A percentile compares a stretch with the other conserved stretches of the same genome.
Conservation (phyloP, 1,140 invertebrate species). For the Lutraria rhynchaena region DNA sequence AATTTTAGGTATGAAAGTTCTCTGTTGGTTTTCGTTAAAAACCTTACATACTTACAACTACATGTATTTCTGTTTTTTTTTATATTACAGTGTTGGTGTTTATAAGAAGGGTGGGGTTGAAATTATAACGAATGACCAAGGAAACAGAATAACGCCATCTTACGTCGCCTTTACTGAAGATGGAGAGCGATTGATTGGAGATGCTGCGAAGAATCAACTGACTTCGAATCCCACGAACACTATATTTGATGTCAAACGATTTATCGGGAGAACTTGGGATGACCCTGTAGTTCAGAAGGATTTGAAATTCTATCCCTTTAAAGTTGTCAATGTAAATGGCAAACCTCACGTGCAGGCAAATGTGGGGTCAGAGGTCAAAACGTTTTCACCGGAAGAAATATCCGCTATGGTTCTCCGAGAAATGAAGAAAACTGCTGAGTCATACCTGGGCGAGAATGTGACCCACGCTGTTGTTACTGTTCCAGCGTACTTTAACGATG, state of each 20-base stretch:
- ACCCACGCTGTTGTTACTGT: conserved; percentile 99
- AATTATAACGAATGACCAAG: conserved; percentile 99
- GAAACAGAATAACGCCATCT: conserved; percentile 98
- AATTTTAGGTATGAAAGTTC: too few species aligned
- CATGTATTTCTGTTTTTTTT: too few species aligned
- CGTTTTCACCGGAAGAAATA: conserved; percentile 98
- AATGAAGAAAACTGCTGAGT: conserved; percentile 99
- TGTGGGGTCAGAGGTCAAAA: conserved; percentile 89
- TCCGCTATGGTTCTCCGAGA: conserved; percentile 98
- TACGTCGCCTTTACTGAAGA: conserved; percentile 98
- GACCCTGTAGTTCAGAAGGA: conserved; percentile 95
- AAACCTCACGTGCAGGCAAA: conserved; percentile 90
- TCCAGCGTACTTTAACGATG: conserved; percentile 99
- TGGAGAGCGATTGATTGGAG: conserved; percentile 98
- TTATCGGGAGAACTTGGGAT: conserved; percentile 96
- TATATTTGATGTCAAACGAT: conserved; percentile 97
- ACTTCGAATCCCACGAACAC: conserved; percentile 99
- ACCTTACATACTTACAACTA: too few species aligned
- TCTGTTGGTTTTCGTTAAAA: too few species aligned
- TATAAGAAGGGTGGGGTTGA: conserved; percentile 99
- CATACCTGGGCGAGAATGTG: conserved; percentile 96
- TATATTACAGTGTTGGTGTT: conserved; percentile 96
- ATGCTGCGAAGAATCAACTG: conserved; percentile 98
- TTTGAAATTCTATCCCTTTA: conserved; percentile 96
- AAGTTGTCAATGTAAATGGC: conserved; percentile 91